phyloP scores from a whole-genome alignment of 2,797 vertebrate species.

The Sebastes aleutianus region DNA sequence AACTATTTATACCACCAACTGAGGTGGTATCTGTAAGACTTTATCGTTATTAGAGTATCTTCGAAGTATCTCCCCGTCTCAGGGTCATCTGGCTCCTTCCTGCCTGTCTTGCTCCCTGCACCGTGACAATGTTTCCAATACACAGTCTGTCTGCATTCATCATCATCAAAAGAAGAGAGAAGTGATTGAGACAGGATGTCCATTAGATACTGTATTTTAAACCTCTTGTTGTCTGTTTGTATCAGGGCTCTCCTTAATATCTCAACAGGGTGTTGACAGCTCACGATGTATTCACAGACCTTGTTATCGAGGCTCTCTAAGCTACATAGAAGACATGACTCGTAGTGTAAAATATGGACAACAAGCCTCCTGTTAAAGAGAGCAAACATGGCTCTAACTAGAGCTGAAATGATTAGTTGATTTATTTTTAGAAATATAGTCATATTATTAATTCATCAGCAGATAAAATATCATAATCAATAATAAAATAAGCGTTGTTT shows the following conservation, averaged over 20 bases:
- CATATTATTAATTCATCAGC: background rate
- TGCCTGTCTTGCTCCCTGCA: background rate
- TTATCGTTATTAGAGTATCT: background rate
- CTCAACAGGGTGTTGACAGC: slow-evolving; percentile 25
- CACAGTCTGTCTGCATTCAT: background rate
- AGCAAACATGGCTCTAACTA: background rate
- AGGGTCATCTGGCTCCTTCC: background rate
- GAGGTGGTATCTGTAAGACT: background rate
- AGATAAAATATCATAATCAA: background rate
- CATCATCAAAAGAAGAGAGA: slow-evolving; percentile 7
- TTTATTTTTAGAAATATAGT: background rate
- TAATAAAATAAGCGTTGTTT: background rate
- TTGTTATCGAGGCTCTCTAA: background rate
- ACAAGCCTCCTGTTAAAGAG: background rate
- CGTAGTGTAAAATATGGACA: background rate
- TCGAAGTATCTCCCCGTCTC: background rate
- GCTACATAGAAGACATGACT: background rate
- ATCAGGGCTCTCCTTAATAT: background rate
- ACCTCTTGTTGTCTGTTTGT: slow-evolving; percentile 26
- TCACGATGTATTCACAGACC: slow-evolving; percentile 18
- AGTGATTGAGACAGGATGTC: background rate
- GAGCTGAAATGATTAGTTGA: background rate
- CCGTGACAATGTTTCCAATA: background rate
- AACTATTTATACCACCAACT: too few relatives aligned
- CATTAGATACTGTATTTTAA: slow-evolving; percentile 3